Evolutionary conservation across 2,113 vertebrate genomes (phyloP).

Genomic region (Heterocephalus glaber): DNA sequence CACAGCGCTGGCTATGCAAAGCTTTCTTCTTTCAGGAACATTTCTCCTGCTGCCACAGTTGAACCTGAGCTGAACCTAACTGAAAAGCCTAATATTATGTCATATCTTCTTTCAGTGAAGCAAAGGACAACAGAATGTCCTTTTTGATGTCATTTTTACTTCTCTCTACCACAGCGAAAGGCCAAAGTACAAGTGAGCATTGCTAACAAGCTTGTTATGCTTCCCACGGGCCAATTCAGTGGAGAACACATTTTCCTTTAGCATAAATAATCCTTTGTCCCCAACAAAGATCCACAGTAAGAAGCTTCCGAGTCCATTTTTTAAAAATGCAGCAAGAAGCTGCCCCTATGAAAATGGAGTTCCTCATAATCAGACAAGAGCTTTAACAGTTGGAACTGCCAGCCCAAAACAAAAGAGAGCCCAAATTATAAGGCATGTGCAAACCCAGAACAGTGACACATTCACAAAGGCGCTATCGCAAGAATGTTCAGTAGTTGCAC

Average conservation of each 20-base stretch:
- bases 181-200: conserved; percentile 82
- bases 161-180: conserved; percentile 79
- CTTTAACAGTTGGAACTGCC: conserved; percentile 83
- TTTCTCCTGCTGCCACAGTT: conserved; percentile 10
- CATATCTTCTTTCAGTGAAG: conserved; percentile 65
- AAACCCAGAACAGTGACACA: conserved; percentile 83
- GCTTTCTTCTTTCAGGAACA: conserved; percentile 22
- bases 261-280: conserved; percentile 88
- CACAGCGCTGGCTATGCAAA: not conserved
- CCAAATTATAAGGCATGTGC: conserved; percentile 80
- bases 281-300: conserved; percentile 80
- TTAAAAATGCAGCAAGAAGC: conserved; percentile 81
- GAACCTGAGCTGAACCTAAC: conserved; percentile 46
- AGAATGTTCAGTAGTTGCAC: conserved; percentile 84
- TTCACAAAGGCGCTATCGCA: conserved; percentile 83
- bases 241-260: conserved; percentile 85
- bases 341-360: conserved; percentile 84
- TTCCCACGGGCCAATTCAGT: conserved; percentile 84
- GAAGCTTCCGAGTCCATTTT: conserved; percentile 85
- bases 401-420: conserved; percentile 85
- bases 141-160: conserved; percentile 78
- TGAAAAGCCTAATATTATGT: not conserved
- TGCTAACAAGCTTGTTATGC: conserved; percentile 84
- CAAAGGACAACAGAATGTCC: conserved; percentile 40
- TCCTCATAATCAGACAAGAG: conserved; percentile 85